Percentiles rank a stretch among this genome's conserved stretches.
These are phyloP conservation scores for Meloidogyne exigua DNA, from an alignment of 1,140 invertebrate species.

Conservation along the genomic window DNA sequence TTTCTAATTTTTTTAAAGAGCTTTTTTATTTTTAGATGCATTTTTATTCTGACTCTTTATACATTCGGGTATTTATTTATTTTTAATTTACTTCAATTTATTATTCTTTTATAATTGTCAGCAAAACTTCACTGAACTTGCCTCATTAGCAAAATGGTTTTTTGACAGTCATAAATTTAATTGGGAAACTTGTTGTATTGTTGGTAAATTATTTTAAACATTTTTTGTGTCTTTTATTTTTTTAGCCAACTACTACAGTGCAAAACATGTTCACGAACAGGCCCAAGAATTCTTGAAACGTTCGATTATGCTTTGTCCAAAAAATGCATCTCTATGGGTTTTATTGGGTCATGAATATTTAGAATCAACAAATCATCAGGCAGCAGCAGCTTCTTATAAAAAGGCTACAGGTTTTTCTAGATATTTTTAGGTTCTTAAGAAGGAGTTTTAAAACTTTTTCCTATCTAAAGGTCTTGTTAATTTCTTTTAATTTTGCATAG, in stretches of 20 bases:
- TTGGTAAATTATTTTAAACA: constrained; percentile 72
- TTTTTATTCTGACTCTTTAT: constrained; percentile 56
- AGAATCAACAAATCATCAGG: constrained; percentile 96
- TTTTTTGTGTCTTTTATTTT: constrained; percentile 54
- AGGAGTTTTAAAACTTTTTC: too few species aligned
- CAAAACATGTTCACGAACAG: constrained; percentile 90
- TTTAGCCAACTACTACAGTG: constrained; percentile 92
- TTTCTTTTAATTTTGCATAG: too few species aligned
- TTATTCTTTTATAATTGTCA: constrained; percentile 42
- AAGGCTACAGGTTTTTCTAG: constrained; percentile 86
- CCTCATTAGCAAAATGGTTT: constrained; percentile 85
- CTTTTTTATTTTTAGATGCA: constrained; percentile 46
- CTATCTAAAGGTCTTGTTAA: too few species aligned
- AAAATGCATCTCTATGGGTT: constrained; percentile 91
- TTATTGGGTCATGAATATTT: constrained; percentile 98
- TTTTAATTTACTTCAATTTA: too few species aligned
- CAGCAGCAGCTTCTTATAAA: constrained; percentile 91
- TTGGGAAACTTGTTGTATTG: constrained; percentile 94
- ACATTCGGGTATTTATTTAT: constrained; percentile 41
- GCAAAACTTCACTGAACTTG: constrained; percentile 85
- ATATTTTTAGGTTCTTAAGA: not conserved
- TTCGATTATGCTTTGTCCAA: constrained; percentile 87
- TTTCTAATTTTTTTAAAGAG: not conserved
- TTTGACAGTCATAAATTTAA: constrained; percentile 92
- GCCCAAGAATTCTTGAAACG: constrained; percentile 93